Evolutionary conservation across 2,888 invertebrate genomes (phyloP).

Genomic region (Nymphalis urticae): DNA sequence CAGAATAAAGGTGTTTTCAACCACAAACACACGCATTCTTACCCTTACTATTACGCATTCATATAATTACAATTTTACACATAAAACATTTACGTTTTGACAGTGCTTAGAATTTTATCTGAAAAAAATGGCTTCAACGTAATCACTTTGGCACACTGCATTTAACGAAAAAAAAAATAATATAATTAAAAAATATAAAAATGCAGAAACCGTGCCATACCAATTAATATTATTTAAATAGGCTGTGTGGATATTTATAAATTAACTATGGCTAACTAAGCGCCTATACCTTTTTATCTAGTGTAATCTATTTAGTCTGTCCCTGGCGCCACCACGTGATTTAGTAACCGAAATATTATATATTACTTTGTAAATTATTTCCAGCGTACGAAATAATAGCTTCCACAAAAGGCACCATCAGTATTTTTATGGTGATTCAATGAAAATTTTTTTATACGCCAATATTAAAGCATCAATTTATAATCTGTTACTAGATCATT

Average conservation of each 20-base stretch:
- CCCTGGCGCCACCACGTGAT: neutral
- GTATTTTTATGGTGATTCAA: neutral
- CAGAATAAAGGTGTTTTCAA: slow-evolving; percentile 19
- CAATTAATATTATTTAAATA: slow-evolving; percentile 8
- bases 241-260: slow-evolving; percentile 10
- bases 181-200: slow-evolving; percentile 42
- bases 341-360: slow-evolving; percentile 2
- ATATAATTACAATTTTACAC: slow-evolving; percentile 18
- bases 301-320: slow-evolving; percentile 20
- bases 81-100: slow-evolving; percentile 8
- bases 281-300: slow-evolving; percentile 16
- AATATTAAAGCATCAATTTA: neutral
- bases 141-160: slow-evolving; percentile 56
- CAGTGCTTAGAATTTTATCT: slow-evolving; percentile 15
- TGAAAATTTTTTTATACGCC: neutral
- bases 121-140: slow-evolving; percentile 11
- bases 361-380: neutral
- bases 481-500: neutral
- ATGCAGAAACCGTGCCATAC: slow-evolving; percentile 44
- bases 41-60: slow-evolving; percentile 10
- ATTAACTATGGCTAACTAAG: slow-evolving; percentile 27
- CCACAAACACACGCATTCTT: slow-evolving; percentile 9
- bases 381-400: neutral
- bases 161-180: slow-evolving; percentile 44
- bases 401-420: slow-evolving; percentile 3